These are phyloP conservation scores for Mycetomoellerius zeteki DNA, from an alignment of 1,140 invertebrate genomes.

Conservation along the genomic window DNA sequence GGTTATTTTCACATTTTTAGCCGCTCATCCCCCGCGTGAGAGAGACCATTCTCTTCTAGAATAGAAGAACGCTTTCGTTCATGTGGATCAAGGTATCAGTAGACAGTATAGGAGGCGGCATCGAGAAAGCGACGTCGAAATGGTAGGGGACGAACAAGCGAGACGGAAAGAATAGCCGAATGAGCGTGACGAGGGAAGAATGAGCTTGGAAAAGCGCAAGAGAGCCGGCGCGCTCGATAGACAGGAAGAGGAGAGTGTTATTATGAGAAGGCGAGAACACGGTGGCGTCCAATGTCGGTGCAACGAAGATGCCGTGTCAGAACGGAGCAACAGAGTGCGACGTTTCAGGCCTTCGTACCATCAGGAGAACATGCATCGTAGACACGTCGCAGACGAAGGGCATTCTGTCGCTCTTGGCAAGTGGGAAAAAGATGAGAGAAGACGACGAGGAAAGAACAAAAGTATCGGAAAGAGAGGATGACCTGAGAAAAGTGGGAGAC, in stretches of 20 bases:
- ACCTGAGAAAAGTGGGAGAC: constrained; percentile 25
- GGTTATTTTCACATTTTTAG: constrained; percentile 36
- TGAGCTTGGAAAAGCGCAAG: constrained; percentile 53
- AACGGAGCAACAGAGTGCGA: constrained; percentile 86
- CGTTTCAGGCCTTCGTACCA: constrained; percentile 83
- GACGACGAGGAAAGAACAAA: constrained; percentile 47
- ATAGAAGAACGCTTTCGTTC: constrained; percentile 59
- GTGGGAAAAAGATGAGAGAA: constrained; percentile 68
- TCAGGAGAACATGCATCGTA: constrained; percentile 83
- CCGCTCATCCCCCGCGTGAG: constrained; percentile 59
- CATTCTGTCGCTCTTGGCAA: constrained; percentile 72
- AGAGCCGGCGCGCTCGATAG: constrained; percentile 23
- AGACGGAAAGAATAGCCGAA: constrained; percentile 39
- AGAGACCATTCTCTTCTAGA: constrained; percentile 84
- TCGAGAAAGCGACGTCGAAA: constrained; percentile 50
- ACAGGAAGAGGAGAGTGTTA: constrained; percentile 55
- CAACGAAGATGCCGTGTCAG: constrained; percentile 79
- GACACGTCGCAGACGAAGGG: constrained; percentile 74
- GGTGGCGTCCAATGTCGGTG: constrained; percentile 63
- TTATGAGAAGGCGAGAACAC: constrained; percentile 72
- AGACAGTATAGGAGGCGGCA: constrained; percentile 79
- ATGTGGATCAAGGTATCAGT: constrained; percentile 85
- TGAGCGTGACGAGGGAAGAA: constrained; percentile 65
- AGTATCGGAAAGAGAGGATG: constrained; percentile 28
- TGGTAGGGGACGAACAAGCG: constrained; percentile 54